phyloP scores from a whole-genome alignment of 2,888 invertebrate species.

The Dusona sp. region DNA sequence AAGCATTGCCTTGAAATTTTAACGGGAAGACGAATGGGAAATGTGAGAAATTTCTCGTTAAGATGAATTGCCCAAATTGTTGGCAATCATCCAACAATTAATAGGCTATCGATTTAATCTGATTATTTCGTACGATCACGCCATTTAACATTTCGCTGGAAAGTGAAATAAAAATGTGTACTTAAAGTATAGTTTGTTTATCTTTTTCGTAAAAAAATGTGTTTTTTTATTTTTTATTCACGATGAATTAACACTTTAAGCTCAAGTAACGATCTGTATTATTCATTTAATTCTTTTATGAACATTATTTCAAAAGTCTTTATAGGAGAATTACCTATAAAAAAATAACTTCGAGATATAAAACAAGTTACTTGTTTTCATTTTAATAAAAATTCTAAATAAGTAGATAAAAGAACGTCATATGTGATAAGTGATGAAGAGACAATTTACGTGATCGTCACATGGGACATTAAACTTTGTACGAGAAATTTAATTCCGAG shows the following conservation, averaged over 20 bases:
- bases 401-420: neutral
- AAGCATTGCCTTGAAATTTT: conserved; percentile 4
- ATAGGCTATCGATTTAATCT: conserved; percentile 15
- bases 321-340: no score
- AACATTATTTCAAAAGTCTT: neutral
- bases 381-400: neutral
- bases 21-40: conserved; percentile 21
- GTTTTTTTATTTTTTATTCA: neutral
- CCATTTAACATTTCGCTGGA: neutral
- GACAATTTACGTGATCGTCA: neutral
- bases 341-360: neutral
- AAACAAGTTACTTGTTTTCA: neutral
- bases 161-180: neutral
- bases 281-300: neutral
- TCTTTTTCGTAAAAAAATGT: neutral
- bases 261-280: no score
- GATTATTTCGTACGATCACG: neutral
- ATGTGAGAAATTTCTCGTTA: conserved; percentile 36
- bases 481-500: conserved; percentile 24
- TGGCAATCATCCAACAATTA: conserved; percentile 20
- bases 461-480: neutral
- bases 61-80: conserved; percentile 3
- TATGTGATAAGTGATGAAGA: neutral
- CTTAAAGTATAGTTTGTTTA: neutral
- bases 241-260: neutral